Base-by-base conservation (phyloP, 2,888 invertebrate genomes). In the Drosophila monieri region DNA sequence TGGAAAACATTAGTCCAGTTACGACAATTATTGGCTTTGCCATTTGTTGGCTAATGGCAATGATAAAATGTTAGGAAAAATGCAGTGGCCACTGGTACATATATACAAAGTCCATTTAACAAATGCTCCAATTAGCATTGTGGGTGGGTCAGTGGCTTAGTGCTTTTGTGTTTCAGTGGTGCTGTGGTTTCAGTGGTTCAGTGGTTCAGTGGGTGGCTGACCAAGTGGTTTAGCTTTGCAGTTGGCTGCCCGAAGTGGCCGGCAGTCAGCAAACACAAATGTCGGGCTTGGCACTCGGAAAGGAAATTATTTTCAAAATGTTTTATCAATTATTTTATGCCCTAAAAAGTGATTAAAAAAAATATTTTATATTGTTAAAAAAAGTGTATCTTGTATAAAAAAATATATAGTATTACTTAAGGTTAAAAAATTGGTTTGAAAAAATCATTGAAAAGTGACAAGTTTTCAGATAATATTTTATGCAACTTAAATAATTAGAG, bases 111-210 rank as follows among this genome's bases (percentile, higher is more conserved):
- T 65, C 54, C 60, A 59, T 61, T 65, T 65, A 78, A 67, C 71
- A 77, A 76, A 78, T 58, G 72, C 59, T 77, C 74, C 77, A 77
- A 77, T 77, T 79, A 79, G 60, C 43, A 32, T 49, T 69, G 76
- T 56, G 64, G 10, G 18, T 14, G 6, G 30, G 21, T 37, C 21
- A 15, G 35, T 14, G 8, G 30, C 44, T 3, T 5, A 39, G 15
- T 2, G 8, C 18, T 12, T 18, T 46, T 14, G 35, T 35, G 35
- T 35, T 35, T 53, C 12, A n/a, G 18, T 55, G 46, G 46, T 8
- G 30, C 39, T 10, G 23, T 37, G n/a, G 25, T 35, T 32, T n/a
- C 35, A 32, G 32, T 23, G 46, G 46, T 32, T n/a, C 35, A 32
- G 32, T 23, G 46, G 46, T 35, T 39, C 39, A 23, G 32, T 47